Percentiles rank a stretch among this genome's conserved stretches.
phyloP scores from a whole-genome alignment of 2,113 vertebrate genomes.

The Cinclus mexicanus region DNA sequence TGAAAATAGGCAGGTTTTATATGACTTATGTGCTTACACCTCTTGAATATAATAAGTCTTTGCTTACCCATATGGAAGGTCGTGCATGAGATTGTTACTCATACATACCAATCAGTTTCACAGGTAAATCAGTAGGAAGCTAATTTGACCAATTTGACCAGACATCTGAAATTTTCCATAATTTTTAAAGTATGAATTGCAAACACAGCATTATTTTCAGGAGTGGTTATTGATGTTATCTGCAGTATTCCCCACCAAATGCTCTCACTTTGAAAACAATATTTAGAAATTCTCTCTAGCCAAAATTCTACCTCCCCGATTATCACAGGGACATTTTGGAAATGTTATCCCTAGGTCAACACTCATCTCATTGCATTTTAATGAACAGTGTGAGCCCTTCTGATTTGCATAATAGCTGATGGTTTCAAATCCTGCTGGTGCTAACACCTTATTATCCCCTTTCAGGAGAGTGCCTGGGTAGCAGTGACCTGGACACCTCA shows the following conservation, averaged over 20 bases:
- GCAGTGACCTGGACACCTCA: background rate
- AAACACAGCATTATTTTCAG: background rate
- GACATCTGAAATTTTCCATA: background rate
- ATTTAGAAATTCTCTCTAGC: background rate
- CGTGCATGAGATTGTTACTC: background rate
- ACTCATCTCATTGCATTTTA: background rate
- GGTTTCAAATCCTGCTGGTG: background rate
- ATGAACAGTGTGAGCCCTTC: background rate
- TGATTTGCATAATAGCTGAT: background rate
- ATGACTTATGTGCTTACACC: background rate
- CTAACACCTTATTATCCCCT: background rate
- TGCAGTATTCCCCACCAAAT: background rate
- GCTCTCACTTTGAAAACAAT: background rate
- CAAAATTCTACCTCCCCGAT: background rate
- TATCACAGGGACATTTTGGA: background rate
- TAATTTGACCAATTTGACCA: background rate
- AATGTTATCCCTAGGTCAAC: background rate
- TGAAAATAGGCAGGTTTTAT: background rate
- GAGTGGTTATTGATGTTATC: background rate
- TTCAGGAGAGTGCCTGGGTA: background rate
- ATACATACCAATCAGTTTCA: background rate
- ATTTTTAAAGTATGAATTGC: background rate
- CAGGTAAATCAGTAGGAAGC: background rate
- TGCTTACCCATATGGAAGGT: background rate
- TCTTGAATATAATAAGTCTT: background rate